Evolutionary conservation across 2,888 invertebrate genomes (phyloP).

Genomic region (Rosalia funebris): DNA sequence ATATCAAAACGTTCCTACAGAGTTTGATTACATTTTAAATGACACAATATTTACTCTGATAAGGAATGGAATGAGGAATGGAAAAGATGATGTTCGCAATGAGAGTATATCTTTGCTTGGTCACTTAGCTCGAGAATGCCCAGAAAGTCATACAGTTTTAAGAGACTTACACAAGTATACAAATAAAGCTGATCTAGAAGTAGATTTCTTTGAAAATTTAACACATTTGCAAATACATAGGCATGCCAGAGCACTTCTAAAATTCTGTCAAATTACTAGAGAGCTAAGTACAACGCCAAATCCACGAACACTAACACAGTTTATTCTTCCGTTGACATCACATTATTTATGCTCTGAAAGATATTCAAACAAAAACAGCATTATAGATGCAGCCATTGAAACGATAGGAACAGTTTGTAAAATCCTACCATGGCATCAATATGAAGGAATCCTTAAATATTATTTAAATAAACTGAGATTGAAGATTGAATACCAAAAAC

Average conservation of each 20-base stretch:
- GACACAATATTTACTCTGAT: constrained; percentile 79
- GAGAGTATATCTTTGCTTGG: constrained; percentile 85
- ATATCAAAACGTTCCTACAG: constrained; percentile 65
- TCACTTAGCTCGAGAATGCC: constrained; percentile 78
- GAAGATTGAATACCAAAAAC: constrained; percentile 81
- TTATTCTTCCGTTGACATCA: constrained; percentile 85
- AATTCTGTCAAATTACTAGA: constrained; percentile 75
- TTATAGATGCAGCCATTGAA: constrained; percentile 88
- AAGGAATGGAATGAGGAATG: constrained; percentile 76
- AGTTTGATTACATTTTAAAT: constrained; percentile 76
- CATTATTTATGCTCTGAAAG: constrained; percentile 82
- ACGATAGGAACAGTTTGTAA: constrained; percentile 80
- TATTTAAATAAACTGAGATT: constrained; percentile 82
- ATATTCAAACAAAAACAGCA: constrained; percentile 78
- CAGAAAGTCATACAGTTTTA: constrained; percentile 75
- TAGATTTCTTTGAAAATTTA: constrained; percentile 95
- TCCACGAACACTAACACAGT: constrained; percentile 81
- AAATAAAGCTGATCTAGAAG: constrained; percentile 80
- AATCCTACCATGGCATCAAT: constrained; percentile 89
- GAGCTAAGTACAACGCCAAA: constrained; percentile 71
- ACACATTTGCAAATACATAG: constrained; percentile 88
- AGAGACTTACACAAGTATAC: constrained; percentile 75
- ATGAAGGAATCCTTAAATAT: constrained; percentile 82
- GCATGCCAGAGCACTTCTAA: constrained; percentile 82
- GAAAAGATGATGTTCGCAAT: constrained; percentile 77